Base-by-base conservation (phyloP, 2,888 invertebrate species). In the Abrostola triplasia region DNA sequence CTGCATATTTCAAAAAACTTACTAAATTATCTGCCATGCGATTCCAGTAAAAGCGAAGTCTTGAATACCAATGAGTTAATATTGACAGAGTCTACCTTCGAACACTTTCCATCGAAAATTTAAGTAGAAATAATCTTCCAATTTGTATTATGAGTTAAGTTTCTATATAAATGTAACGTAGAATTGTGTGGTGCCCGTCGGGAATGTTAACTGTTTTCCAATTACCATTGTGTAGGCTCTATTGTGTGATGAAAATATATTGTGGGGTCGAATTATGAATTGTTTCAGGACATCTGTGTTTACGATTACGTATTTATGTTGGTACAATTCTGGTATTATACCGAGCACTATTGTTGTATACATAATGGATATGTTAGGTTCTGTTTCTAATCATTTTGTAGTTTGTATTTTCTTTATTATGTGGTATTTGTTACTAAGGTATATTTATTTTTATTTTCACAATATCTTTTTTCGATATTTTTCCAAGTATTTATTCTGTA, bases 21-120 rank as follows among this genome's bases (percentile, higher is more conserved):
- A 72, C 52, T 62, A 79, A 82, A 81, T 80, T 79, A 80, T 74
- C 73, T 77, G 76, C 70, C 73, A 76, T 66, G 73, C 71, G 62
- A 76, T 70, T 73, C 69, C 44, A 60, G 60, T 49, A 50, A 63
- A 65, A 24, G 58, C 76, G 68, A 64, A 70, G 70, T 76, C 24
- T 67, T 70, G 82, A 80, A 82, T 82, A 68, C 64, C 72, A 79
- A 81, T 80, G 77, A 77, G 71, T 56, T 54, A 56, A 75, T 69
- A 70, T 65, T 53, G 50, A 41, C 59, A 41, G 36, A 51, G 41
- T 42, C 36, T 6, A 52, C 54, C 47, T 57, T 54, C 54, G 36
- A 42, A 50, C 37, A 61, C 53, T 67, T 61, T 59, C 37, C 50
- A 61, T 50, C 47, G 51, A 55, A 59, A 61, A 62, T 55, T 38